Conservation (phyloP, 2,797 vertebrate species). For the Oreochromis mossambicus region DNA sequence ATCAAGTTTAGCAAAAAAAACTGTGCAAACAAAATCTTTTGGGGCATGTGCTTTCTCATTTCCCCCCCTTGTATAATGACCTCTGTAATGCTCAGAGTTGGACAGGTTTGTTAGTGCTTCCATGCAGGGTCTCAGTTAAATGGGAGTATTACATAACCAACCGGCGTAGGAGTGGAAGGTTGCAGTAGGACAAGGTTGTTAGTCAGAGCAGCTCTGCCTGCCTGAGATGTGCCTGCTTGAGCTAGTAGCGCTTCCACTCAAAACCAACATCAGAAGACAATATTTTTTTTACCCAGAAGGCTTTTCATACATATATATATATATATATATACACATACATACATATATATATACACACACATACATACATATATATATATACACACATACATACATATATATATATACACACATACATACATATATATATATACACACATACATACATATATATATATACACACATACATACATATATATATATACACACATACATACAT, state of each 20-base stretch:
- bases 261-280: not conserved
- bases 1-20: not conserved
- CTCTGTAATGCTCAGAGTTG: not conserved
- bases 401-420: no score
- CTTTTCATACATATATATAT: not conserved
- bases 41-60: not conserved
- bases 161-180: constrained; percentile 26
- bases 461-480: no score
- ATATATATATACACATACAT: no score
- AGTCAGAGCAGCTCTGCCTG: constrained; percentile 10
- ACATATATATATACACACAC: no score
- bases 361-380: no score
- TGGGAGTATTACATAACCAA: constrained; percentile 33
- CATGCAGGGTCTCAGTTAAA: constrained; percentile 1
- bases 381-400: no score
- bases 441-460: no score
- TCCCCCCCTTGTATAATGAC: not conserved
- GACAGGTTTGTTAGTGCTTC: constrained; percentile 9
- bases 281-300: not conserved
- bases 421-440: no score
- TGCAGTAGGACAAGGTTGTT: constrained; percentile 24
- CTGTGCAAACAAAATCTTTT: not conserved
- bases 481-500: no score
- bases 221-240: not conserved
- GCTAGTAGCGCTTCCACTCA: not conserved